Evolutionary conservation across 2,888 invertebrate genomes (phyloP), one percentile per base, ranked within the genome.

Genomic region (Meiosimyza decipiens): DNA sequence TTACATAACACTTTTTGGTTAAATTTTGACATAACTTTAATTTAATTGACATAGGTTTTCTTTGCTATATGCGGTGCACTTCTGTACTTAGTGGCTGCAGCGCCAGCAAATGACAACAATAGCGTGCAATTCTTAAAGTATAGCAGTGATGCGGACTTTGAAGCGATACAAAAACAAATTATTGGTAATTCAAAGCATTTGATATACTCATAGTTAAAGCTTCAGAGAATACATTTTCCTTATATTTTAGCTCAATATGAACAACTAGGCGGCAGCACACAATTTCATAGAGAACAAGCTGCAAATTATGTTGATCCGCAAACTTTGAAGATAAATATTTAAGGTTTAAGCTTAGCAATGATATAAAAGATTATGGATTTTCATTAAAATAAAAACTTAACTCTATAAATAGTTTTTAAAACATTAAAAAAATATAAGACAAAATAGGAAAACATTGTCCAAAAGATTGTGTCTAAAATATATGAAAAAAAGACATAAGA

Each of bases 211-310:
- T 47, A 22, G 54, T 11, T 63, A 12, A n/a, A 64, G 3, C 4
- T 3, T 13, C 47, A 5, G n/a, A n/a, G 1, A 12, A 1, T 28
- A 28, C 3, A 28, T 28, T 18, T 40, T 49, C 12, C 49, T 13
- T 16, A 11, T 40, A 22, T 65, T 74, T 11, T 54, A 81, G 85
- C 85, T 3, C 85, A 84, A 77, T 84, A 83, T 66, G 79, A 84
- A 16, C 74, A 79, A 12, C 68, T 80, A 5, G 84, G 84, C 7
- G 84, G 84, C n/a, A 77, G 79, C 22, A 80, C 83, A 0, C 77
- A 81, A 40, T 75, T 83, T 60, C 81, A 84, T 73, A 71, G 78
- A 33, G 72, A 80, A 1, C 80, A 77, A 50, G 66, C 52, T n/a
- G 81, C 79, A n/a, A 72, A 64, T 5, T 47, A 76, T 52, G 74